phyloP scores from a whole-genome alignment of 2,113 vertebrate species.

The Phaethon lepturus region DNA sequence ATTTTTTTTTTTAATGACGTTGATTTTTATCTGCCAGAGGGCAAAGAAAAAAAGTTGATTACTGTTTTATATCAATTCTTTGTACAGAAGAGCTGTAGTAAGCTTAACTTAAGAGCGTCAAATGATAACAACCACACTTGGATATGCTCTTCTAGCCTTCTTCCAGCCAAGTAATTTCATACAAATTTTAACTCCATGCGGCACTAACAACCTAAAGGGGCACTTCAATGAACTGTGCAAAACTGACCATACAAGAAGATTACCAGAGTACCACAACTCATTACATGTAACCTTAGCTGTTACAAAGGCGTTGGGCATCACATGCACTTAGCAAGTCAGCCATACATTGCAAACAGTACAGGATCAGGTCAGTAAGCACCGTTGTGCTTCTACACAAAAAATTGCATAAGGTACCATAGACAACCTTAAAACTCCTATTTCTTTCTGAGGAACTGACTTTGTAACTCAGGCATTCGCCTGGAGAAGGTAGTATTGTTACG shows the following conservation, averaged over 20 bases:
- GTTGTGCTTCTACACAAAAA: not conserved
- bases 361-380: not conserved
- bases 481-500: not conserved
- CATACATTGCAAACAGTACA: fast-evolving
- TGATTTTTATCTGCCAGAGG: slow-evolving; percentile 30
- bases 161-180: not conserved
- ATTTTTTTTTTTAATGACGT: not conserved
- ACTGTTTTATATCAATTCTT: not conserved
- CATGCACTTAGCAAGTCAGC: not conserved
- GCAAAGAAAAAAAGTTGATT: slow-evolving; percentile 15
- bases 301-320: not conserved
- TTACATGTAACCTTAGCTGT: not conserved
- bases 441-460: not conserved
- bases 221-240: not conserved
- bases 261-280: not conserved
- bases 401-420: not conserved
- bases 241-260: not conserved
- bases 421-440: not conserved
- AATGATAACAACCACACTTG: not conserved
- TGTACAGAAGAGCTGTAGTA: not conserved
- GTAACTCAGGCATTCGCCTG: not conserved
- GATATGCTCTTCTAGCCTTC: not conserved
- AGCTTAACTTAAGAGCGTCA: not conserved
- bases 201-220: not conserved
- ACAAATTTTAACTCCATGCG: not conserved